Conservation (phyloP, 2,797 vertebrate species). For the Peromyscus eremicus region DNA sequence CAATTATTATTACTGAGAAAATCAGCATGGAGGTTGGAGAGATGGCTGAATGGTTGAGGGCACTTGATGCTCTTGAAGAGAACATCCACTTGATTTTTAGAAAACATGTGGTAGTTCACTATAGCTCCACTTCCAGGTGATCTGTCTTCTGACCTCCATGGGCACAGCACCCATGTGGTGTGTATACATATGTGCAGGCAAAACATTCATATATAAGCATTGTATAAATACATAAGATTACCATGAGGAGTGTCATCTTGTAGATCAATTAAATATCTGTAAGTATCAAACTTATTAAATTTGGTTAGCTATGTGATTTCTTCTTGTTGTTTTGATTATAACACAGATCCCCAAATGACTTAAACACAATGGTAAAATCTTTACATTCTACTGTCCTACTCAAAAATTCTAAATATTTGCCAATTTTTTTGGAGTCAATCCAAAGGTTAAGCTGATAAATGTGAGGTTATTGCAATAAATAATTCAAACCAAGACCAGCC, state of each 20-base stretch:
- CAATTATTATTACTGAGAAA: conserved; percentile 52
- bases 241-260: conserved; percentile 64
- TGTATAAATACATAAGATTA: neutral
- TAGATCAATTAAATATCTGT: conserved; percentile 58
- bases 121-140: neutral
- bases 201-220: neutral
- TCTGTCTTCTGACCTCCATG: neutral
- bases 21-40: neutral
- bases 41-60: neutral
- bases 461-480: conserved; percentile 88
- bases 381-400: conserved; percentile 82
- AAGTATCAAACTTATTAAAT: conserved; percentile 54
- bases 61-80: neutral
- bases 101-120: neutral
- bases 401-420: conserved; percentile 85
- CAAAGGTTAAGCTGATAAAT: conserved; percentile 90
- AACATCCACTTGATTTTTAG: neutral
- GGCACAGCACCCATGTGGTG: neutral
- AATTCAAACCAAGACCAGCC: conserved; percentile 86
- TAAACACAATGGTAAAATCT: conserved; percentile 77
- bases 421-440: conserved; percentile 86
- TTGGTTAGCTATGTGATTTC: conserved; percentile 46
- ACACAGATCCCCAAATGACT: conserved; percentile 74
- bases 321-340: conserved; percentile 71
- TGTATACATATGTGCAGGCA: neutral